Conservation (phyloP, 2,797 vertebrate genomes). For the Alauda arvensis region DNA sequence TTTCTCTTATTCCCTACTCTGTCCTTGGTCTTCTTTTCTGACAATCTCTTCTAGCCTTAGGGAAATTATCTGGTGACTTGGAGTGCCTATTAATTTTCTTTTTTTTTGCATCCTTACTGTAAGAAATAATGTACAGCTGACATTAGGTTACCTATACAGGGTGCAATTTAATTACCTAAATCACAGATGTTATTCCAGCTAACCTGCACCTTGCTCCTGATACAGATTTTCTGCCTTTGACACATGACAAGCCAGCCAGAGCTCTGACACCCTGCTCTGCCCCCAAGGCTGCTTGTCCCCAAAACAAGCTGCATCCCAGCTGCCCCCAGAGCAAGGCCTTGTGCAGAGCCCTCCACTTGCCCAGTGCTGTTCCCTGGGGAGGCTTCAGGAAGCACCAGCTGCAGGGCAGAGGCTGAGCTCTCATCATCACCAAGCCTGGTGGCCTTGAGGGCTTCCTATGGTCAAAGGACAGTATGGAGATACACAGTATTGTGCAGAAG, state of each 20-base stretch:
- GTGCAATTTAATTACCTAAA: background rate
- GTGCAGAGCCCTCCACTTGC: background rate
- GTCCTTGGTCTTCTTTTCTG: background rate
- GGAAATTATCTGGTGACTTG: background rate
- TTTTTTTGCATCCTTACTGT: background rate
- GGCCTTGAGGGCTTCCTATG: background rate
- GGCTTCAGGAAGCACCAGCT: background rate
- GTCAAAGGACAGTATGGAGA: background rate
- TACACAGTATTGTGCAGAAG: fast-evolving
- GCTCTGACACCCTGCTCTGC: fast-evolving
- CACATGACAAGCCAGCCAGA: background rate
- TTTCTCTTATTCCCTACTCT: background rate
- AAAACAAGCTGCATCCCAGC: background rate
- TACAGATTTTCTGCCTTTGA: background rate
- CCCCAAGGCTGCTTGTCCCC: background rate
- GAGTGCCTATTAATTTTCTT: background rate
- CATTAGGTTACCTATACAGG: background rate
- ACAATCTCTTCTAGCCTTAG: background rate
- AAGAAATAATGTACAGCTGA: background rate
- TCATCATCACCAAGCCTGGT: background rate
- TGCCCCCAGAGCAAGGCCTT: background rate
- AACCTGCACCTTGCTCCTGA: background rate
- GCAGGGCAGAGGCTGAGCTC: background rate
- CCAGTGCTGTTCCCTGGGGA: background rate
- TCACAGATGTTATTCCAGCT: background rate